phyloP scores from a whole-genome alignment of 2,888 invertebrate genomes.

The Yponomeuta malinellus region DNA sequence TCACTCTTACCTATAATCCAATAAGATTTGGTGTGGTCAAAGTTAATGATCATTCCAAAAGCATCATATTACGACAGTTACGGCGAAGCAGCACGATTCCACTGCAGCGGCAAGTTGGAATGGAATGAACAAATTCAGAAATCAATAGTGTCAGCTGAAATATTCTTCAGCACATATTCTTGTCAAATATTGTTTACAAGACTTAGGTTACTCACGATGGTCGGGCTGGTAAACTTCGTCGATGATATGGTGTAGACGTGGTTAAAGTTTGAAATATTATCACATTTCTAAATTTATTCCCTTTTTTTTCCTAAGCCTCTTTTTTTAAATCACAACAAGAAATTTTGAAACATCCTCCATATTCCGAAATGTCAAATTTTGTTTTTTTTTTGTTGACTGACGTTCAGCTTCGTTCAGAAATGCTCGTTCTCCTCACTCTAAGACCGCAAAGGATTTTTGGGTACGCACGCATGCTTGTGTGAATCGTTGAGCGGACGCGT shows the following conservation, averaged over 20 bases:
- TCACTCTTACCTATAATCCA: background rate
- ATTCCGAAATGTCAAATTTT: background rate
- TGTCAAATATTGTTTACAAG: background rate
- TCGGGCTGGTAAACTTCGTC: constrained; percentile 38
- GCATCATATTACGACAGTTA: background rate
- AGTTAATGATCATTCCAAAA: background rate
- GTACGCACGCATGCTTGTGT: no score
- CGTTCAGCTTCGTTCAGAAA: background rate
- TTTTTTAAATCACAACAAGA: constrained; percentile 9
- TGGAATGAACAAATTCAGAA: background rate
- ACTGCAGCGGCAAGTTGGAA: background rate
- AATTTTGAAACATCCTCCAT: constrained; percentile 8
- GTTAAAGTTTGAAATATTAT: constrained; percentile 38
- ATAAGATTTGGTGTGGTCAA: background rate
- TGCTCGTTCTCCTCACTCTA: background rate
- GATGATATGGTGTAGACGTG: constrained; percentile 35
- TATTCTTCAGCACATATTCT: background rate
- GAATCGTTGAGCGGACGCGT: no score
- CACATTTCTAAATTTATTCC: constrained; percentile 47
- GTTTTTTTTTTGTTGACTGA: background rate
- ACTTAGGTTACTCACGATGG: constrained; percentile 51
- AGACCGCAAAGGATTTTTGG: background rate
- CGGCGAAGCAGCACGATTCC: background rate
- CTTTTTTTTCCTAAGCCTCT: background rate
- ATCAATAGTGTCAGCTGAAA: background rate